These are phyloP conservation scores for Dinoponera quadriceps DNA, from an alignment of 1,140 invertebrate genomes.

Conservation along the genomic window DNA sequence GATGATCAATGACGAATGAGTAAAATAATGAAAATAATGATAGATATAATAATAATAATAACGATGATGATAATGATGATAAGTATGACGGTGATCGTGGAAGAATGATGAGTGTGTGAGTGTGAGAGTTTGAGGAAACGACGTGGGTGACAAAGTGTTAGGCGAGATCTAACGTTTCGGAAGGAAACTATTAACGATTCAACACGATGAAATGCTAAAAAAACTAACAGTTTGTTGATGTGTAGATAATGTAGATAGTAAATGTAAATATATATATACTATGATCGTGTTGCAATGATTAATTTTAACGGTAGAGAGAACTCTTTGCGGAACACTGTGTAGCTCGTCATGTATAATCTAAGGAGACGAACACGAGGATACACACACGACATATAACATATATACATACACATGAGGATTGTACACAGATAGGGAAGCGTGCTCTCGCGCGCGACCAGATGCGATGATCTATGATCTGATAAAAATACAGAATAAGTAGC, in stretches of 20 bases:
- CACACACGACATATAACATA: constrained; percentile 39
- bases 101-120: constrained; percentile 43
- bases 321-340: constrained; percentile 64
- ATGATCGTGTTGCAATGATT: constrained; percentile 79
- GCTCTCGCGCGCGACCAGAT: constrained; percentile 34
- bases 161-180: constrained; percentile 9
- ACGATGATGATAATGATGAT: constrained; percentile 22
- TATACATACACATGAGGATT: constrained; percentile 42
- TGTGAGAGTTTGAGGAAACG: constrained; percentile 33
- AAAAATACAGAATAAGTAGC: constrained; percentile 64
- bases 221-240: constrained; percentile 85
- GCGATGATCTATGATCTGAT: constrained; percentile 72
- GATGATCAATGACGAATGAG: not conserved
- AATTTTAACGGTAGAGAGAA: constrained; percentile 73
- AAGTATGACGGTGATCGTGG: constrained; percentile 27
- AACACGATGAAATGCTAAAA: constrained; percentile 66
- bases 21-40: constrained; percentile 28
- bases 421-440: constrained; percentile 56
- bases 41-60: constrained; percentile 32
- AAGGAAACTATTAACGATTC: constrained; percentile 37
- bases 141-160: constrained; percentile 29
- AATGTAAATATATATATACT: constrained; percentile 74
- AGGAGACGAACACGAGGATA: constrained; percentile 19
- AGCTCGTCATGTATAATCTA: constrained; percentile 67
- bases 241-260: constrained; percentile 86